Evolutionary conservation across 2,113 vertebrate genomes (phyloP).

Genomic region (Benitochromis conjunctus): DNA sequence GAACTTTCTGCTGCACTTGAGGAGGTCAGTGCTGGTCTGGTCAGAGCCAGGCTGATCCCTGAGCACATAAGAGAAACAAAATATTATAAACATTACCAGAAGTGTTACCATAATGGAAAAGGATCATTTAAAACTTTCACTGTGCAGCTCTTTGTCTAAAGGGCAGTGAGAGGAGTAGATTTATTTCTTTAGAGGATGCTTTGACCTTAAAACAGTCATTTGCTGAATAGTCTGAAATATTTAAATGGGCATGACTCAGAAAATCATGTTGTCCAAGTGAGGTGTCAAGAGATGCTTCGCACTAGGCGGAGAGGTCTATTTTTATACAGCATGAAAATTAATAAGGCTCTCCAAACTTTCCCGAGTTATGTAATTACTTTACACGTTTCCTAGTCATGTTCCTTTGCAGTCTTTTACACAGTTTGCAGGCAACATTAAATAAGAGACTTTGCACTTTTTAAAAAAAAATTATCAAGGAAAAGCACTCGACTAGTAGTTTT

Average conservation of each 20-base stretch:
- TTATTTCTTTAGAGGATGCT: neutral
- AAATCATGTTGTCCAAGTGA: neutral
- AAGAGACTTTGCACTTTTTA: neutral
- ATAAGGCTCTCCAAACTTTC: neutral
- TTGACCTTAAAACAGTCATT: neutral
- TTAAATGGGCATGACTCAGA: neutral
- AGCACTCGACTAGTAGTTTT: neutral
- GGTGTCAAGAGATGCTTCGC: neutral
- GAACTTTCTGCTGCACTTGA: constrained; percentile 58
- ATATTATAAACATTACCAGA: neutral
- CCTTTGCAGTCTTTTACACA: neutral
- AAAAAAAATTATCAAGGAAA: neutral
- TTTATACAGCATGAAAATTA: neutral
- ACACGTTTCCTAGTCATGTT: neutral
- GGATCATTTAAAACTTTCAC: neutral
- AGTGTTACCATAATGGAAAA: neutral
- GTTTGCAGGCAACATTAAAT: neutral
- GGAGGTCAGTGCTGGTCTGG: constrained; percentile 59
- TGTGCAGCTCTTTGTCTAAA: neutral
- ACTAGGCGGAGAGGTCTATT: neutral
- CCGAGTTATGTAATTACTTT: neutral
- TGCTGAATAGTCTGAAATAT: neutral
- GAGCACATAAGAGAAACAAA: neutral
- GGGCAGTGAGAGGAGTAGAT: neutral
- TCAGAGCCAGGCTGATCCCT: constrained; percentile 67